Evolutionary conservation across 2,113 vertebrate genomes (phyloP).

Genomic region (Apaloderma vittatum): DNA sequence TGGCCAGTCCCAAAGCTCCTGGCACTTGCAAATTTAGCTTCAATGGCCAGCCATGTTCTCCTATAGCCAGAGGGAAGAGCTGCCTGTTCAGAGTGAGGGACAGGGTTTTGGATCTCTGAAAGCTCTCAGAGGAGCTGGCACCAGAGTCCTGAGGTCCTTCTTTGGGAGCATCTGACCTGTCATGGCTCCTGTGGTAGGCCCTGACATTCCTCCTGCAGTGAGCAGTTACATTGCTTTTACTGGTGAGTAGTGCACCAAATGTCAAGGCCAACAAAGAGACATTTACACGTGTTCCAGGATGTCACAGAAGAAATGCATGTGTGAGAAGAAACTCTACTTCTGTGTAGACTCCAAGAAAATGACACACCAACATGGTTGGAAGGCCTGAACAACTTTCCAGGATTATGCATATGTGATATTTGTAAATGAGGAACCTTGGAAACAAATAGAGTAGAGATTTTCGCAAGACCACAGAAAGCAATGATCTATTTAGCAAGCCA

Average conservation of each 20-base stretch:
- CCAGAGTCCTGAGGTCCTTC: background rate
- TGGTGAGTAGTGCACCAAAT: background rate
- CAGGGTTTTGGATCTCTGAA: background rate
- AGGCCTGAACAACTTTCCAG: background rate
- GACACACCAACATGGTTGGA: background rate
- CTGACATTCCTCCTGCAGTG: background rate
- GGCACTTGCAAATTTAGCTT: background rate
- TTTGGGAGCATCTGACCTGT: background rate
- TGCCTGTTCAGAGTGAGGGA: background rate
- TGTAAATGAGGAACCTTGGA: background rate
- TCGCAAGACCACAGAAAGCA: background rate
- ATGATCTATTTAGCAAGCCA: background rate
- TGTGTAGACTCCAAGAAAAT: background rate
- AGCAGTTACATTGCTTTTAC: background rate
- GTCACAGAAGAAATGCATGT: background rate
- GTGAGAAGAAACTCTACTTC: background rate
- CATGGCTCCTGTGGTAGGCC: background rate
- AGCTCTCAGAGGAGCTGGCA: background rate
- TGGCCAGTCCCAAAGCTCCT: background rate
- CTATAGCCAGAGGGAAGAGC: background rate
- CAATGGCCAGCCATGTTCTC: background rate
- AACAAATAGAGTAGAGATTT: background rate
- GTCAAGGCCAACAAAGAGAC: background rate
- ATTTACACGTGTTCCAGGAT: background rate
- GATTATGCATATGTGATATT: background rate